phyloP scores from a whole-genome alignment of 2,113 vertebrate genomes.

The Bagarius yarrelli region DNA sequence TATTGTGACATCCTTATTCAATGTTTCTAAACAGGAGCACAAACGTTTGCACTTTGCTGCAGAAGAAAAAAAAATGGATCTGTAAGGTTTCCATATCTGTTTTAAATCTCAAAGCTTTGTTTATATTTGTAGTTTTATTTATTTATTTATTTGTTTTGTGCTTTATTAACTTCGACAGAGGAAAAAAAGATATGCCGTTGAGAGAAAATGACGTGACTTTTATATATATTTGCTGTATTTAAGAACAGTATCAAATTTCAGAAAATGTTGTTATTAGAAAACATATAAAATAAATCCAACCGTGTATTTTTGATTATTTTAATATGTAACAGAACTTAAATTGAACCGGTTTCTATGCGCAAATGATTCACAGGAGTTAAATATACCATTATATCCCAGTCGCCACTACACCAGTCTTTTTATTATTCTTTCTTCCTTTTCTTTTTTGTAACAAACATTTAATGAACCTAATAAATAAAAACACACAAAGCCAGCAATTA shows the following conservation, averaged over 20 bases:
- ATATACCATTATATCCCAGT: neutral
- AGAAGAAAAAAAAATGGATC: too few species aligned
- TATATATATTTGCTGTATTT: too few species aligned
- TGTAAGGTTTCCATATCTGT: too few species aligned
- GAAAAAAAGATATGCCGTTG: neutral
- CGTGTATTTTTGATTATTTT: neutral
- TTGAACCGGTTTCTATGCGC: neutral
- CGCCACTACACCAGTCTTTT: neutral
- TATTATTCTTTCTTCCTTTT: neutral
- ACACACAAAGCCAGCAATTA: conserved; percentile 29
- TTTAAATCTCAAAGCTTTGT: too few species aligned
- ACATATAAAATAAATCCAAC: neutral
- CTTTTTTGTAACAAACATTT: neutral
- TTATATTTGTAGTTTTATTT: too few species aligned
- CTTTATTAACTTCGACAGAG: neutral
- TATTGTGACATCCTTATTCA: too few species aligned
- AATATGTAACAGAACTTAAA: neutral
- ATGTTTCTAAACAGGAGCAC: too few species aligned
- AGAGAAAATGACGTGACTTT: too few species aligned
- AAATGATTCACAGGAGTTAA: neutral
- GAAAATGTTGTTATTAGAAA: neutral
- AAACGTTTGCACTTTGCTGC: too few species aligned
- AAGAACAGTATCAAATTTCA: neutral
- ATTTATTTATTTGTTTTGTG: too few species aligned
- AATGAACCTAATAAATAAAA: neutral